Evolutionary conservation across 2,797 vertebrate genomes (phyloP).

Genomic region (Alosa sapidissima): DNA sequence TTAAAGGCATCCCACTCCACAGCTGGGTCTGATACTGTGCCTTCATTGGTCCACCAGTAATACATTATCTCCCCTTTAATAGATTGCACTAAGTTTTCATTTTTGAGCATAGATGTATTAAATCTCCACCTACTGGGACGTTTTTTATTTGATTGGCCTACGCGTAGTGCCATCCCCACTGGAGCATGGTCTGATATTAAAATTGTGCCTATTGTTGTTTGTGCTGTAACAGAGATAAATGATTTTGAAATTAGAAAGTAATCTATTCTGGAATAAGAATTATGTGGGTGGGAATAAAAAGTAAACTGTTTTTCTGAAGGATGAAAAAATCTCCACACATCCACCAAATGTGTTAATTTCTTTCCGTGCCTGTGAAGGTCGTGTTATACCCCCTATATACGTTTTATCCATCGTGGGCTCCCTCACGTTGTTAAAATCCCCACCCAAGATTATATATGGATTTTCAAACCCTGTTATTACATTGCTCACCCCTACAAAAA

Average conservation of each 20-base stretch:
- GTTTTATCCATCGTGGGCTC: not conserved
- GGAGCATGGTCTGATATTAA: not conserved
- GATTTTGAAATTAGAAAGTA: not conserved
- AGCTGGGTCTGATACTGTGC: not conserved
- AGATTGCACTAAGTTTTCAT: not conserved
- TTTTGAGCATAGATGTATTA: not conserved
- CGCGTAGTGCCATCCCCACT: not conserved
- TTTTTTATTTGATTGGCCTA: not conserved
- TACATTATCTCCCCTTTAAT: not conserved
- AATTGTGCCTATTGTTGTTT: not conserved
- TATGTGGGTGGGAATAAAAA: constrained; percentile 4
- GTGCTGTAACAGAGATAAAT: not conserved
- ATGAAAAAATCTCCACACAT: constrained; percentile 5
- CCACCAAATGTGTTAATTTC: not conserved
- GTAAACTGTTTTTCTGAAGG: not conserved
- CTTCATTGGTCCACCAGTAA: not conserved
- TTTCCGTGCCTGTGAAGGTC: not conserved
- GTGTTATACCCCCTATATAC: not conserved
- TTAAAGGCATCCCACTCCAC: constrained; percentile 11
- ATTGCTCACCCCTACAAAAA: no score
- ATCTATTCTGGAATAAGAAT: not conserved
- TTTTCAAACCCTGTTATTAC: no score
- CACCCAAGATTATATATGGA: no score
- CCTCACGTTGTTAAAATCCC: not conserved
- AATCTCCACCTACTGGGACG: not conserved